phyloP scores from a whole-genome alignment of 1,140 invertebrate genomes.

The Pseudoatta argentina region DNA sequence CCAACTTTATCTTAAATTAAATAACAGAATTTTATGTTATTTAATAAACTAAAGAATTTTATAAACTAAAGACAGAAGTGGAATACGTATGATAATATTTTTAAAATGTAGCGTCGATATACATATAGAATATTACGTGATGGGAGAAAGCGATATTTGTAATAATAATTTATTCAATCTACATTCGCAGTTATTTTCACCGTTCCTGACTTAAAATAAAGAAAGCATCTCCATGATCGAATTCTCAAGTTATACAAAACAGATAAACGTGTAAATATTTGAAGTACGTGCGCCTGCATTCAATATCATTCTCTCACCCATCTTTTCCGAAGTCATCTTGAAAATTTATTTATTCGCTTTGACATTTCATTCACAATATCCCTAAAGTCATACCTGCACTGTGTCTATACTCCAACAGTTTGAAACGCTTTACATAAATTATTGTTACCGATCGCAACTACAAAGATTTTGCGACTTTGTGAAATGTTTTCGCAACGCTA shows the following conservation, averaged over 20 bases:
- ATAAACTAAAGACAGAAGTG: neutral
- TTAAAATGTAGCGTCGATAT: neutral
- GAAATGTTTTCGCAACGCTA: neutral
- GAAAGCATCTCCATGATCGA: slow-evolving; percentile 4
- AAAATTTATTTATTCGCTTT: slow-evolving; percentile 41
- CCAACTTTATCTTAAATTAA: neutral
- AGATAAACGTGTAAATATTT: slow-evolving; percentile 48
- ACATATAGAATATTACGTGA: neutral
- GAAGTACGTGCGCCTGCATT: slow-evolving; percentile 37
- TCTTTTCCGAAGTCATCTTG: slow-evolving; percentile 6
- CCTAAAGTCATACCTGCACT: neutral
- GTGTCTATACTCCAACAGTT: neutral
- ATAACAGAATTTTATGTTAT: neutral
- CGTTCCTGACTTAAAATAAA: slow-evolving; percentile 12
- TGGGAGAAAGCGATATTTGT: neutral
- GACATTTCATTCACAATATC: neutral
- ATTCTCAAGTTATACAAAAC: slow-evolving; percentile 37
- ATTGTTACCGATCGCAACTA: neutral
- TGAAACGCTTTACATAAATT: slow-evolving; percentile 15
- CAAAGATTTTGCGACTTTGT: slow-evolving; percentile 9
- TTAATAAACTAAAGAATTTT: no score
- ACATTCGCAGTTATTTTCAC: neutral
- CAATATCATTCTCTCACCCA: neutral
- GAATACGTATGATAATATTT: neutral
- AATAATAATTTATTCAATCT: slow-evolving; percentile 45